Evolutionary conservation across 2,888 invertebrate genomes (phyloP).

Genomic region (Balanococcus diminutus): DNA sequence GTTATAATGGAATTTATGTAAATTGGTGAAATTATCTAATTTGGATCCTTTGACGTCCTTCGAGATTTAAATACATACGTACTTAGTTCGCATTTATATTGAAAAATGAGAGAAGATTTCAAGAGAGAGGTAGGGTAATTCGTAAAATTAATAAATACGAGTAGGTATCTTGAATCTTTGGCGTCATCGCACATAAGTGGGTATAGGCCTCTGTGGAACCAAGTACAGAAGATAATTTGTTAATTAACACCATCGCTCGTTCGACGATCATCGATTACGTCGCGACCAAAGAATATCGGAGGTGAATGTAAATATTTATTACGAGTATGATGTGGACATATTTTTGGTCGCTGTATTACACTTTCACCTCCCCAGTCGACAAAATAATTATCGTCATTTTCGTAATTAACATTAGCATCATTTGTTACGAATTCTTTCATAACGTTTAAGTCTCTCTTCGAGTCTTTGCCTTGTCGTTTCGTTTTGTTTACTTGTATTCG

Average conservation of each 20-base stretch:
- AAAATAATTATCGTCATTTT: slow-evolving; percentile 53
- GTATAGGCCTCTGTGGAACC: background rate
- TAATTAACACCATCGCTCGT: background rate
- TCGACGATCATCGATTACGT: slow-evolving; percentile 38
- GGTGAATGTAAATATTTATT: slow-evolving; percentile 49
- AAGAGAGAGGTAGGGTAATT: too few relatives aligned
- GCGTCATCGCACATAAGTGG: background rate
- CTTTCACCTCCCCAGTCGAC: slow-evolving; percentile 50
- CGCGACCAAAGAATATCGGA: background rate
- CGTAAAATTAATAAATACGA: background rate
- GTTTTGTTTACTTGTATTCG: slow-evolving; percentile 32
- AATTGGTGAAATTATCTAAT: slow-evolving; percentile 42
- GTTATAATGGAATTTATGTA: slow-evolving; percentile 12
- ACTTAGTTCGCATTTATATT: background rate
- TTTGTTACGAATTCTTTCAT: slow-evolving; percentile 52
- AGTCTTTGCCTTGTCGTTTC: background rate
- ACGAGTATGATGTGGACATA: slow-evolving; percentile 1
- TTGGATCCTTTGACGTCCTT: slow-evolving; percentile 3
- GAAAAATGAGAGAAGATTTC: background rate
- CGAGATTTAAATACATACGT: background rate
- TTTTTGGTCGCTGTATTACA: slow-evolving; percentile 21
- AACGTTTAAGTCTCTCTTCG: slow-evolving; percentile 19
- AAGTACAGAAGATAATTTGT: background rate
- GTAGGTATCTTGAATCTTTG: too few relatives aligned
- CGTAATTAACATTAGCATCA: slow-evolving; percentile 52